Percentiles rank a stretch among this genome's conserved stretches.
phyloP scores from a whole-genome alignment of 1,140 invertebrate species.

The Lepidotrigona ventralis region DNA sequence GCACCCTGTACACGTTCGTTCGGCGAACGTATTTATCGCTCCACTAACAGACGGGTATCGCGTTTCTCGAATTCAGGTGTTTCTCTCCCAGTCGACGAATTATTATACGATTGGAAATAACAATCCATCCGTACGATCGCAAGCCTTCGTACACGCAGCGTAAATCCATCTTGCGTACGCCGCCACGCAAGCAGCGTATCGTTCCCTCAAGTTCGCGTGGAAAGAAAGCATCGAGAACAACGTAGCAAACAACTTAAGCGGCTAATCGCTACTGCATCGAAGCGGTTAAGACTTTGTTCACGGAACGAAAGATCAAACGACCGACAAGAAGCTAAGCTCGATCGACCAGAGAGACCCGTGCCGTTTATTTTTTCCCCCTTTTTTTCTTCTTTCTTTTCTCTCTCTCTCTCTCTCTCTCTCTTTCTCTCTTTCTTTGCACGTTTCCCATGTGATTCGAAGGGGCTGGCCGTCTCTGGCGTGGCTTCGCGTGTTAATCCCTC shows the following conservation, averaged over 20 bases:
- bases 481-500: slow-evolving; percentile 61
- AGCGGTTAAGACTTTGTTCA: slow-evolving; percentile 14
- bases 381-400: slow-evolving; percentile 16
- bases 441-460: slow-evolving; percentile 14
- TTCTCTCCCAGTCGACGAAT: not conserved
- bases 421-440: slow-evolving; percentile 31
- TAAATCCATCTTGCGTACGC: not conserved
- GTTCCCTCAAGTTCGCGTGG: not conserved
- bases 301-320: slow-evolving; percentile 49
- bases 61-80: not conserved
- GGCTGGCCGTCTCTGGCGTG: slow-evolving; percentile 38
- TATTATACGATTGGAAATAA: not conserved
- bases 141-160: not conserved
- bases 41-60: not conserved
- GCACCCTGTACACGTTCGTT: not conserved
- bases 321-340: slow-evolving; percentile 32
- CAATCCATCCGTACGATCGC: not conserved
- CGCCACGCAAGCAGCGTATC: not conserved
- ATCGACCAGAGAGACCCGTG: slow-evolving; percentile 14
- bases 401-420: not conserved
- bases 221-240: not conserved
- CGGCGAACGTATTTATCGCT: not conserved
- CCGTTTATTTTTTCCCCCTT: not conserved
- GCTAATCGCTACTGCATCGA: not conserved
- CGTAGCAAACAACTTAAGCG: slow-evolving; percentile 3